Conservation (phyloP, 1,140 invertebrate genomes). For the Mylabris phalerata region DNA sequence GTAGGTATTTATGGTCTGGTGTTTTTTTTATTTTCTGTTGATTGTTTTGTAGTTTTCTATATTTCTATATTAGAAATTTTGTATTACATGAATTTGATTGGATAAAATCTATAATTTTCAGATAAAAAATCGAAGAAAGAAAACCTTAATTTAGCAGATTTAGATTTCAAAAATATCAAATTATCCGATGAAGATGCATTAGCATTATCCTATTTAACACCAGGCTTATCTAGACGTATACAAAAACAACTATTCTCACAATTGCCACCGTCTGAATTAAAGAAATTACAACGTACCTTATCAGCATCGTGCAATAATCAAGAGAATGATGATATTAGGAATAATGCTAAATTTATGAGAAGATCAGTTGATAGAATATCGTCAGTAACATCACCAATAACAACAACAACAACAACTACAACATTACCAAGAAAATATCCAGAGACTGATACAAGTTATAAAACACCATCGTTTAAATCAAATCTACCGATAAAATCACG, state of each 20-base stretch:
- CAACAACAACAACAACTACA: background rate
- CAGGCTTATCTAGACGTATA: slow-evolving; percentile 54
- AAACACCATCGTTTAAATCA: background rate
- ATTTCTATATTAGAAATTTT: background rate
- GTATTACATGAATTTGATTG: background rate
- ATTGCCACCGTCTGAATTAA: slow-evolving; percentile 53
- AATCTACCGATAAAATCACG: slow-evolving; percentile 23
- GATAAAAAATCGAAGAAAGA: slow-evolving; percentile 40
- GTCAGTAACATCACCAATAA: slow-evolving; percentile 19
- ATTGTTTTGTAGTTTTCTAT: slow-evolving; percentile 11
- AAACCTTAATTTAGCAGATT: slow-evolving; percentile 54
- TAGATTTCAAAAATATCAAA: slow-evolving; percentile 56
- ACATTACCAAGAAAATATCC: slow-evolving; percentile 30
- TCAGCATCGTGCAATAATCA: slow-evolving; percentile 38
- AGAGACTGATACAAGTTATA: background rate
- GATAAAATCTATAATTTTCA: slow-evolving; percentile 20
- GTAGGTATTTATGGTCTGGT: slow-evolving; percentile 25
- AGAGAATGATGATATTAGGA: slow-evolving; percentile 1
- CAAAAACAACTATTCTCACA: slow-evolving; percentile 57
- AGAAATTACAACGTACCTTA: slow-evolving; percentile 53
- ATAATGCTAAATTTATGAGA: slow-evolving; percentile 10
- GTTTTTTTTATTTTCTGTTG: slow-evolving; percentile 14
- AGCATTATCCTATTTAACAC: slow-evolving; percentile 57
- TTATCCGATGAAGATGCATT: slow-evolving; percentile 57
- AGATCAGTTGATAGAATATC: slow-evolving; percentile 23